Evolutionary conservation across 1,140 invertebrate species (phyloP), one percentile per base, ranked within the genome.

Genomic region (Papilio helenus): DNA sequence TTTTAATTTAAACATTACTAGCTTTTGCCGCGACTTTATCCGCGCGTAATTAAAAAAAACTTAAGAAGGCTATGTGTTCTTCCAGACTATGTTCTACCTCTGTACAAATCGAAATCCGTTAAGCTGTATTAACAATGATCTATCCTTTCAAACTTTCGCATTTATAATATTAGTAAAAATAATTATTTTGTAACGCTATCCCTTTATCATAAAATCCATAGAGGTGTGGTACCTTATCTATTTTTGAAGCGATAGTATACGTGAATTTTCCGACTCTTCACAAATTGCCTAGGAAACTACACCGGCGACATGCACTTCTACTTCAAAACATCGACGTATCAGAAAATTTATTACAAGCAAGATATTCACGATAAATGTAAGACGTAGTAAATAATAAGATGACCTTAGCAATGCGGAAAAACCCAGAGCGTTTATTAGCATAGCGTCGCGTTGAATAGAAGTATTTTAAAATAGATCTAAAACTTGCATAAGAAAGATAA

Each of bases 341-440:
- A 39, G 34, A 68, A 68, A 2, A 16, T 68, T 29, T 68, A 10
- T 34, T 68, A 29, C 14, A 68, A 16, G 34, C 5, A 39, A 29
- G 8, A 29, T 68, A 29, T 29, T 68, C 1, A 7, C 14, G 26
- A 68, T 29, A 68, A 68, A 68, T 68, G 26, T 68, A 29, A 68
- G 10, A 68, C 61, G 23, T 26, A 3, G 10, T 29, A 68, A 68
- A 68, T 68, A 68, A 29, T 68, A 68, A 68, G 61, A 29, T 26
- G 61, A 68, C 61, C 61, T 68, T 68, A 29, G 20, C 26, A 68
- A 68, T 29, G 5, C 12, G 61, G 61, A 68, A 68, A 61, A 68
- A 68, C 61, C 61, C 61, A 16, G 12, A 68, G 61, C 61, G 14
- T 68, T 68, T 68, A 68, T 68, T 68, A 68, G 14, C 61, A 68